A percentile compares a stretch with the other conserved stretches of the same genome.
Evolutionary conservation across 2,113 vertebrate genomes (phyloP).

Genomic region (Panthera uncia): DNA sequence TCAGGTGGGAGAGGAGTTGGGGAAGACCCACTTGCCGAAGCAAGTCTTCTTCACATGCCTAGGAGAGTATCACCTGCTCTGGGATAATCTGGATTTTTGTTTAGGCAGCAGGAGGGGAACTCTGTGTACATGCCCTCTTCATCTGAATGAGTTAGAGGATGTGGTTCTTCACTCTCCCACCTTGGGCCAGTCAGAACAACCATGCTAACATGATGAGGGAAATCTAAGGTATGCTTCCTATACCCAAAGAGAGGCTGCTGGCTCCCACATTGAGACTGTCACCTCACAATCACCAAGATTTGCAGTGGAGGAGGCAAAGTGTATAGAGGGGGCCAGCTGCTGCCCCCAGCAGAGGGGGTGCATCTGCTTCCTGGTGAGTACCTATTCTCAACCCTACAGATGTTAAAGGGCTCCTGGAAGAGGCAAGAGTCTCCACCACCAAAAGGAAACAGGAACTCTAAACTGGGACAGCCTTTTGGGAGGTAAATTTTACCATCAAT

Average conservation of each 20-base stretch:
- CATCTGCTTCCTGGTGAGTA: background rate
- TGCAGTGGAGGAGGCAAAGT: background rate
- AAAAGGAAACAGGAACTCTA: background rate
- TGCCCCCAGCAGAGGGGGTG: background rate
- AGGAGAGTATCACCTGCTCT: constrained; percentile 89
- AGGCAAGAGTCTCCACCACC: background rate
- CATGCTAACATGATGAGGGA: background rate
- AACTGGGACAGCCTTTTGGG: background rate
- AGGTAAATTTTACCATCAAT: background rate
- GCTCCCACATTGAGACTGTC: background rate
- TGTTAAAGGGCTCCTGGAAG: background rate
- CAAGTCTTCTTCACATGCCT: background rate
- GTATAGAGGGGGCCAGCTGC: background rate
- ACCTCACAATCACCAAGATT: background rate
- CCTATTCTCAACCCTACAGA: background rate
- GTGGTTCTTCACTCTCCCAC: background rate
- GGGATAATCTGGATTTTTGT: constrained; percentile 97
- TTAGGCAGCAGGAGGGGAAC: constrained; percentile 94
- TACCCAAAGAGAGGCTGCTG: background rate
- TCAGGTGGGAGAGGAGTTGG: background rate
- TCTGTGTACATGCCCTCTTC: constrained; percentile 96
- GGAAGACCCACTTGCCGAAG: background rate
- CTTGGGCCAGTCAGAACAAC: background rate
- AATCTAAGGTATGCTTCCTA: background rate
- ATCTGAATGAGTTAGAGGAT: constrained; percentile 85